These are phyloP conservation scores for Monopis laevigella DNA, from an alignment of 2,888 invertebrate species.

Conservation along the genomic window DNA sequence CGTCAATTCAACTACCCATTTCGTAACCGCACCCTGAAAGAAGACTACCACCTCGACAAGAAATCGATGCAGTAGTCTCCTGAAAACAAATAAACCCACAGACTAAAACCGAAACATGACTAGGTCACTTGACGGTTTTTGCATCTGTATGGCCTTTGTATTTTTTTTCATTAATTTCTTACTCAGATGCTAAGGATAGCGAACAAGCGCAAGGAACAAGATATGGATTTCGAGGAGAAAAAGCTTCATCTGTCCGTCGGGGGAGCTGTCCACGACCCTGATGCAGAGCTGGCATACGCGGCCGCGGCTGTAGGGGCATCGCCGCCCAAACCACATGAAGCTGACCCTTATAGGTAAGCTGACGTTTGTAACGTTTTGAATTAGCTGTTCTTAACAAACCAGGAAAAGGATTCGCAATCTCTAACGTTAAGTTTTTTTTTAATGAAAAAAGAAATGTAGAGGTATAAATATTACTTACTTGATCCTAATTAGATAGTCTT, in stretches of 20 bases:
- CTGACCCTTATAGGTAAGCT: conserved; percentile 34
- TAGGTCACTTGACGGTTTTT: no score
- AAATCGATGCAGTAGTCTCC: no score
- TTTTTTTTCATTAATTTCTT: no score
- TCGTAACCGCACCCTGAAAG: no score
- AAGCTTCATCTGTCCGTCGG: conserved; percentile 87
- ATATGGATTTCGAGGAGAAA: conserved; percentile 95
- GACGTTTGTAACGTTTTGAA: background rate
- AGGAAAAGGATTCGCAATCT: no score
- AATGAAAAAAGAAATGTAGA: background rate
- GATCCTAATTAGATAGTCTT: background rate
- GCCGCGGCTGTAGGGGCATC: conserved; percentile 70
- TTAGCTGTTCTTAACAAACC: background rate
- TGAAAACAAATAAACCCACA: no score
- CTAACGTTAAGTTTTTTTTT: background rate
- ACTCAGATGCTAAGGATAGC: conserved; percentile 78
- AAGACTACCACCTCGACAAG: no score
- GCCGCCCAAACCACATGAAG: conserved; percentile 40
- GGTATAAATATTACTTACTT: no score
- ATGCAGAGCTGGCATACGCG: conserved; percentile 68
- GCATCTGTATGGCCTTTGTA: no score
- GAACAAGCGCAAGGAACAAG: conserved; percentile 91
- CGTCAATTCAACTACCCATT: no score
- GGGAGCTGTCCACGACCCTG: conserved; percentile 56
- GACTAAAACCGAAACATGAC: no score